A percentile compares a stretch with the other conserved stretches of the same genome.
phyloP scores from a whole-genome alignment of 2,113 vertebrate species.

The Turdus rufiventris region DNA sequence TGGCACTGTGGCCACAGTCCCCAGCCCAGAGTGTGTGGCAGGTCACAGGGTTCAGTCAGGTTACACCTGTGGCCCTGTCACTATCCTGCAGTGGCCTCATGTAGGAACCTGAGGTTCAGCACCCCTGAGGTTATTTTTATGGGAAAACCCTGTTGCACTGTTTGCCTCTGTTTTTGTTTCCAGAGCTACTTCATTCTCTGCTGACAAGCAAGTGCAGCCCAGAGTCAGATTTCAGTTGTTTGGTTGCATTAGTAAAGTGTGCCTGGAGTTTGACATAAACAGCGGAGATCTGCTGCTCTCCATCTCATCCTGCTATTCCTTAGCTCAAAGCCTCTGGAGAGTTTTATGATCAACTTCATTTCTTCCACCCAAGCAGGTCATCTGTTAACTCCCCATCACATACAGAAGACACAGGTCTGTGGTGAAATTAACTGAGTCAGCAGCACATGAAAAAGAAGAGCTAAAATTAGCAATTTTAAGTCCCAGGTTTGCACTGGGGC shows the following conservation, averaged over 20 bases:
- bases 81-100: accelerated
- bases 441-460: not conserved
- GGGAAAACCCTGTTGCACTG: not conserved
- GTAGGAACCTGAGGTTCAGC: not conserved
- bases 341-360: not conserved
- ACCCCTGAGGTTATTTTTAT: not conserved
- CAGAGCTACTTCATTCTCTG: not conserved
- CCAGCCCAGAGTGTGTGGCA: not conserved
- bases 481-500: accelerated
- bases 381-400: not conserved
- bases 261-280: not conserved
- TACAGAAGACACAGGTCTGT: accelerated
- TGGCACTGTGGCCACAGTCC: accelerated
- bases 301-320: not conserved
- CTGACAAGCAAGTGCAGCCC: not conserved
- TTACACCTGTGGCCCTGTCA: accelerated
- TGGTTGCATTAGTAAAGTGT: not conserved
- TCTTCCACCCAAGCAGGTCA: not conserved
- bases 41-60: accelerated
- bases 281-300: not conserved
- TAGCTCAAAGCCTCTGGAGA: not conserved
- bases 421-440: not conserved
- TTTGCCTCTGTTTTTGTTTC: not conserved
- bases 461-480: not conserved
- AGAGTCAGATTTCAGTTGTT: not conserved